phyloP scores from a whole-genome alignment of 2,888 invertebrate genomes.

The Helicoverpa assulta region DNA sequence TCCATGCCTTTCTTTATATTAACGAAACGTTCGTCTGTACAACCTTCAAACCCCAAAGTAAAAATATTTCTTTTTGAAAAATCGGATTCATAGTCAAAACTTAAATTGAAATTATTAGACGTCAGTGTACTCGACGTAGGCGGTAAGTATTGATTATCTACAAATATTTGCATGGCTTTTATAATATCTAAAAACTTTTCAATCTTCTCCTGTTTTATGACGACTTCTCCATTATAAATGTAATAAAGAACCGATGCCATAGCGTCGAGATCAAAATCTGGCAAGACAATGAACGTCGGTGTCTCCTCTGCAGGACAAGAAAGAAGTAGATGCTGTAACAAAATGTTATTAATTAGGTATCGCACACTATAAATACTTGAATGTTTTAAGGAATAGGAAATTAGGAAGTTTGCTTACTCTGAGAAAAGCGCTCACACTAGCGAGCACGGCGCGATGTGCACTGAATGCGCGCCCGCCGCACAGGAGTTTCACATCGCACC shows the following conservation, averaged over 20 bases:
- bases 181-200: conserved; percentile 91
- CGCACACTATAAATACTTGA: conserved; percentile 7
- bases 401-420: conserved; percentile 83
- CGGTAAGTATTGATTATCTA: conserved; percentile 76
- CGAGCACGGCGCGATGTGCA: conserved; percentile 92
- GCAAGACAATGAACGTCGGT: conserved; percentile 91
- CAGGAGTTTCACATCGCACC: conserved; percentile 92
- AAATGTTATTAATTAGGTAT: conserved; percentile 44
- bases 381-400: conserved; percentile 3
- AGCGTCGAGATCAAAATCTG: conserved; percentile 91
- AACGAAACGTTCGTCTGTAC: conserved; percentile 64
- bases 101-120: conserved; percentile 47
- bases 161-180: conserved; percentile 81
- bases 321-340: conserved; percentile 77
- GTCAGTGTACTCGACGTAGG: conserved; percentile 58
- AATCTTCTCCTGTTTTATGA: conserved; percentile 89
- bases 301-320: conserved; percentile 82
- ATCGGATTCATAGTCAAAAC: conserved; percentile 52
- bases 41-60: conserved; percentile 63
- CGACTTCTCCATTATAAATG: conserved; percentile 92
- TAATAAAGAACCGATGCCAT: conserved; percentile 92
- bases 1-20: conserved; percentile 73
- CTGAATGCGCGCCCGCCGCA: conserved; percentile 91
- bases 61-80: conserved; percentile 63
- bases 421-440: conserved; percentile 92